A percentile compares a stretch with the other conserved stretches of the same genome.
Evolutionary conservation across 2,888 invertebrate genomes (phyloP).

Genomic region (Drosophila seclusa): DNA sequence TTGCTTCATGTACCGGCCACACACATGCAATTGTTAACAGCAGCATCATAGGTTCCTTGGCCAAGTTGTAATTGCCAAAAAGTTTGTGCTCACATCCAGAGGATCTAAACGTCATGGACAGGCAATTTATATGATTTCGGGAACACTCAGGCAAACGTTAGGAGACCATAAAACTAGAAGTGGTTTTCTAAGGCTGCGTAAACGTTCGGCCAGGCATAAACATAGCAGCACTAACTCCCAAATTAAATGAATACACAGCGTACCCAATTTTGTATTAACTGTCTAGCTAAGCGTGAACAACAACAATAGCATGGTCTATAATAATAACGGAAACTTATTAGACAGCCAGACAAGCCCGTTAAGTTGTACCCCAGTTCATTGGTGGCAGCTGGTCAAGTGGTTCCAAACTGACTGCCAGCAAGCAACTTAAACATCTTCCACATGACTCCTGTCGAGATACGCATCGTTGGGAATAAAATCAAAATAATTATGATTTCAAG

Average conservation of each 20-base stretch:
- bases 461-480: conserved; percentile 1
- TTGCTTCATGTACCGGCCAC: conserved; percentile 1
- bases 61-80: conserved; percentile 49
- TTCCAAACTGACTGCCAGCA: conserved; percentile 19
- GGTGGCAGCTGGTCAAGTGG: conserved; percentile 56
- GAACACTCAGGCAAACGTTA: conserved; percentile 47
- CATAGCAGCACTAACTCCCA: conserved; percentile 43
- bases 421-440: conserved; percentile 8
- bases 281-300: conserved; percentile 55
- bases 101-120: conserved; percentile 25
- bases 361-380: conserved; percentile 17
- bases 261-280: conserved; percentile 67
- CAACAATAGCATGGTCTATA: conserved; percentile 54
- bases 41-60: conserved; percentile 15
- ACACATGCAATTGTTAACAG: conserved; percentile 23
- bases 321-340: conserved; percentile 77
- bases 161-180: conserved; percentile 64
- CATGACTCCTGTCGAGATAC: conserved; percentile 1
- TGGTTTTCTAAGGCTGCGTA: conserved; percentile 34
- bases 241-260: conserved; percentile 62
- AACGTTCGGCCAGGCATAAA: conserved; percentile 56
- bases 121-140: conserved; percentile 68
- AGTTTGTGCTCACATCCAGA: conserved; percentile 38
- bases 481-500: not conserved
- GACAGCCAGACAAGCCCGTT: conserved; percentile 40